These are phyloP conservation scores for Stylophora pistillata DNA, from an alignment of 64 coral and sea anemone genomes.

Conservation along the genomic window DNA sequence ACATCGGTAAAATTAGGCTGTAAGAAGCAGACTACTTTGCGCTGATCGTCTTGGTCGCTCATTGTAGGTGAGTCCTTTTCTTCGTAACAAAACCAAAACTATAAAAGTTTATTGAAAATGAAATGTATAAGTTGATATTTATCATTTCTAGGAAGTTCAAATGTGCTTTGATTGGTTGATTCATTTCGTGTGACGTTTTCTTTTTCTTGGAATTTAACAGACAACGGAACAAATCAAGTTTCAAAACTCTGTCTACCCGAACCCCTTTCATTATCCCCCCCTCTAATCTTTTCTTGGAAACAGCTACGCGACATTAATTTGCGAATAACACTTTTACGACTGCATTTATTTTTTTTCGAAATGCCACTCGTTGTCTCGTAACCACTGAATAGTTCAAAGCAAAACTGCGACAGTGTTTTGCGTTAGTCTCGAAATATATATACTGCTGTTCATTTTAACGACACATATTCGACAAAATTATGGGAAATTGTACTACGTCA, in stretches of 20 bases:
- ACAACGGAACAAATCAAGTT: not conserved
- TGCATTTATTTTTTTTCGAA: no score
- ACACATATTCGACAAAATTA: not conserved
- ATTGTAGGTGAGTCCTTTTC: not conserved
- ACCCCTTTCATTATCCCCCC: no score
- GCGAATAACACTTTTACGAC: no score
- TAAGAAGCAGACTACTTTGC: conserved; percentile 80
- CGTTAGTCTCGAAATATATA: not conserved
- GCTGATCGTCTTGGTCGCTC: conserved; percentile 15
- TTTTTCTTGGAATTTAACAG: conserved; percentile 1
- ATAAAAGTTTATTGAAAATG: not conserved
- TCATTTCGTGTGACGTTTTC: not conserved
- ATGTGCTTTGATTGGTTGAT: conserved; percentile 8
- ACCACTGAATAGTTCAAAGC: no score
- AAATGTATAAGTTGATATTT: not conserved
- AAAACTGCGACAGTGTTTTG: no score
- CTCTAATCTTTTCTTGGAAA: no score
- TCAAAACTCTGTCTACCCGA: not conserved
- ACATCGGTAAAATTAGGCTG: conserved; percentile 90
- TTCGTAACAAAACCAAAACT: not conserved
- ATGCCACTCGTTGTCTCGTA: no score
- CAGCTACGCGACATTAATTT: no score
- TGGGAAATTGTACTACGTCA: not conserved
- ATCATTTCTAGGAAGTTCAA: not conserved
- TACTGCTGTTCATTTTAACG: not conserved